Evolutionary conservation across 2,113 vertebrate species (phyloP), one percentile per base, ranked within the genome.

Genomic region (Rostratula benghalensis): DNA sequence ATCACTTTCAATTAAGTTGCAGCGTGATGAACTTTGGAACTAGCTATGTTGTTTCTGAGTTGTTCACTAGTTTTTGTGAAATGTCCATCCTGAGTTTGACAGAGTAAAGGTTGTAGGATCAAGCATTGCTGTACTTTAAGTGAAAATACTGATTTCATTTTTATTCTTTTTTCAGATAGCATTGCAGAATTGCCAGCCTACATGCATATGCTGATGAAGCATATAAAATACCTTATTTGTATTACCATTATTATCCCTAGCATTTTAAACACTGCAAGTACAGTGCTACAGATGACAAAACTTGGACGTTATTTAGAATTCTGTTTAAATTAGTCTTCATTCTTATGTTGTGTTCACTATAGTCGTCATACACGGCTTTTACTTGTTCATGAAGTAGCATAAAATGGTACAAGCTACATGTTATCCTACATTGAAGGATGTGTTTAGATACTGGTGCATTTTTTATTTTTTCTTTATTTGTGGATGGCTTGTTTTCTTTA

Each of bases 21-120:
- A 88, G 48, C 30, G 31, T 46, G n/a, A 37, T 97, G 95, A 90
- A 87, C 93, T 95, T 93, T 95, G 85, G 82, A 91, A 93, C 67
- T 87, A 69, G 28, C 30, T 63, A 5, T 77, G 35, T 64, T 41
- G 24, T 91, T 93, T 95, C 87, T 70, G 41, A 69, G 74, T 75
- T 91, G 20, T 89, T 91, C 31, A 21, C 41, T 59, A 45, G 59
- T 50, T 90, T 88, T 56, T 86, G n/a, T 83, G 63, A 92, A 83
- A 88, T 37, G 31, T 45, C 13, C 11, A 2, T 85, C 35, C 64
- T 18, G 53, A 84, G 33, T 82, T 83, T 30, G 82, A 33, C 22
- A 2, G 1, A 65, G 28, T 82, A 83, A 73, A 95, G 18, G 24
- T 56, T 71, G 24, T 57, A 69, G 69, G 21, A 69, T 41, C 41